Evolutionary conservation across 2,113 vertebrate genomes (phyloP).

Genomic region (Hemicordylus capensis): DNA sequence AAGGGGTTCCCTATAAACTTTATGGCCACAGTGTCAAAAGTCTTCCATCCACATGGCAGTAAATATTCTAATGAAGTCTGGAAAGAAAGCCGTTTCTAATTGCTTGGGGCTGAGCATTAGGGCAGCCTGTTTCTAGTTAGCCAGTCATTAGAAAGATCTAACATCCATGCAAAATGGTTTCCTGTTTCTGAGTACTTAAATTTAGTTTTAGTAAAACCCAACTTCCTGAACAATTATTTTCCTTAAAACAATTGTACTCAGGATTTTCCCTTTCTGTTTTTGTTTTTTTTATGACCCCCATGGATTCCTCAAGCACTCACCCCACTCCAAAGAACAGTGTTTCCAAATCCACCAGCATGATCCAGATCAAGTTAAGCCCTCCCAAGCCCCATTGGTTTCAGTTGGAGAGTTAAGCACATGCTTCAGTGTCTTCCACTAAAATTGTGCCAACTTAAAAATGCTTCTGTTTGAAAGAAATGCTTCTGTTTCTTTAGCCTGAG

Average conservation of each 20-base stretch:
- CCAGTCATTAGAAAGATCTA: slow-evolving; percentile 99
- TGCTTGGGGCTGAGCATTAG: slow-evolving; percentile 92
- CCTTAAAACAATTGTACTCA: slow-evolving; percentile 66
- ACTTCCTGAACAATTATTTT: slow-evolving; percentile 94
- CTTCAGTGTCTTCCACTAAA: neutral
- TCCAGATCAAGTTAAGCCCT: neutral
- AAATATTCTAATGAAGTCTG: slow-evolving; percentile 95
- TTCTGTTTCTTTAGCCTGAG: neutral
- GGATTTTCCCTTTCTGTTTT: slow-evolving; percentile 29
- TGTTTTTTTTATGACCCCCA: slow-evolving; percentile 12
- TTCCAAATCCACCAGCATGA: neutral
- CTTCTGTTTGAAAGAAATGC: neutral
- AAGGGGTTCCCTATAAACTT: slow-evolving; percentile 89
- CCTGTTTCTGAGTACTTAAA: slow-evolving; percentile 96
- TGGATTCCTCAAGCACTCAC: slow-evolving; percentile 2
- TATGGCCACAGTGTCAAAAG: slow-evolving; percentile 93
- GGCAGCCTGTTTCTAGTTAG: slow-evolving; percentile 97
- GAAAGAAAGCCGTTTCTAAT: slow-evolving; percentile 89
- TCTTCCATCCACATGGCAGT: slow-evolving; percentile 90
- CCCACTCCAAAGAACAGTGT: neutral
- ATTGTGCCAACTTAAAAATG: neutral
- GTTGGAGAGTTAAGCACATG: neutral
- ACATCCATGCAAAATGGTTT: slow-evolving; percentile 94
- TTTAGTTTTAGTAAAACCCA: slow-evolving; percentile 92
- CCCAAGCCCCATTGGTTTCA: neutral